Evolutionary conservation across 2,888 invertebrate genomes (phyloP), one percentile per base, ranked within the genome.

Genomic region (Pristionchus mayeri): DNA sequence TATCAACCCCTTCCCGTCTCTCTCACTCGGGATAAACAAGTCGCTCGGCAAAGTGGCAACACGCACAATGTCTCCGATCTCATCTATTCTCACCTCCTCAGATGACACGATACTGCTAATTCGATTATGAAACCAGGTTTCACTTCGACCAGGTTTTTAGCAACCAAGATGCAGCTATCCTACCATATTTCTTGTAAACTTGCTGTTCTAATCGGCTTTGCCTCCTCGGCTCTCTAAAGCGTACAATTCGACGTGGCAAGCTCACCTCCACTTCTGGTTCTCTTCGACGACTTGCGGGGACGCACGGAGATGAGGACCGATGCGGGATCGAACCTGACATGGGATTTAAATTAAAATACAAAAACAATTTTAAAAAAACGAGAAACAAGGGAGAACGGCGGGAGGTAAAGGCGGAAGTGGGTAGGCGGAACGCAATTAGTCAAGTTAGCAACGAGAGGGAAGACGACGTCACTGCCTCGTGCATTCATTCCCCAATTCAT

Each of bases 261-360:
- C 40, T 44, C n/a, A 44, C 71, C 71, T 71, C 71, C 71, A 71
- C 71, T 71, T 71, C 71, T 71, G 71, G 71, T 71, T 71, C 71
- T 71, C 4, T 40, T 34, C 40, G 40, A 40, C 71, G 71, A 40
- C 37, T 37, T 3, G 44, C 40, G 71, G 6, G 63, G 4, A 34
- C 30, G 34, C 63, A n/a, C 34, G 71, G 4, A 4, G 71, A 37
- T 44, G 71, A 71, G 71, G 40, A 44, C 40, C 71, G 40, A 71
- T 34, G 24, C 18, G 63, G 63, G 63, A 40, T 24, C 71, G 71
- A 37, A 71, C 71, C 71, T 71, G n/a, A 30, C 21, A 71, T 40
- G 4, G 37, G 0, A 11, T 71, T 44, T 30, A 44, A 71, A 71
- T 34, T 2, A 0, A 71, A 40, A 11, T 24, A n/a, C 21, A n/a